Percentiles rank a stretch among this genome's conserved stretches.
Evolutionary conservation across 64 coral and sea anemone genomes (phyloP).

Genomic region (Hydrozoanthus tunicans): DNA sequence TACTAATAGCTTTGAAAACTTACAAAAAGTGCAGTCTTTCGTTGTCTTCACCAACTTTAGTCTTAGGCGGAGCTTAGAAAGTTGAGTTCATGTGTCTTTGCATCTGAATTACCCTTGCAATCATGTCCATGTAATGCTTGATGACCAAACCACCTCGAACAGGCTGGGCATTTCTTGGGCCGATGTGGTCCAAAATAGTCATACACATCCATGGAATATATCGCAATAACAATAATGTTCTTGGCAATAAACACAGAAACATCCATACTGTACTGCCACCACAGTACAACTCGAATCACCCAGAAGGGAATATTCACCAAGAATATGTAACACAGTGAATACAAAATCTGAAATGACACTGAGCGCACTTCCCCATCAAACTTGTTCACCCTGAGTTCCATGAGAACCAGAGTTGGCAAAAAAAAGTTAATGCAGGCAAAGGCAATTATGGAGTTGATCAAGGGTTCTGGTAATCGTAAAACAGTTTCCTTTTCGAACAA

Average conservation of each 20-base stretch:
- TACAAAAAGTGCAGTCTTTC: no score
- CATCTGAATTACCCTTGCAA: background rate
- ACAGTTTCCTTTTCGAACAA: slow-evolving; percentile 75
- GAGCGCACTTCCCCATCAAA: slow-evolving; percentile 71
- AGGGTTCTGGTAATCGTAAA: slow-evolving; percentile 48
- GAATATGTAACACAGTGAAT: slow-evolving; percentile 80
- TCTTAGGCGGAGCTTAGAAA: background rate
- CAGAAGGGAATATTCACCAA: slow-evolving; percentile 85
- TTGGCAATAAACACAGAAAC: slow-evolving; percentile 84
- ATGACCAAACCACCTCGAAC: slow-evolving; percentile 42
- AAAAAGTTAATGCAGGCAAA: slow-evolving; percentile 98
- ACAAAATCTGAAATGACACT: slow-evolving; percentile 63
- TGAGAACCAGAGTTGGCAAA: slow-evolving; percentile 79
- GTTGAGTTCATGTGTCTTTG: slow-evolving; percentile 8
- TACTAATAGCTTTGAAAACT: no score
- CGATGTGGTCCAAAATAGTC: slow-evolving; percentile 66
- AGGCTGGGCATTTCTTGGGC: slow-evolving; percentile 57
- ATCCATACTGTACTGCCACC: slow-evolving; percentile 44
- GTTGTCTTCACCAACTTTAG: no score
- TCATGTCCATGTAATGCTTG: background rate
- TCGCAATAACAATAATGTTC: slow-evolving; percentile 78
- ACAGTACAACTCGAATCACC: slow-evolving; percentile 70
- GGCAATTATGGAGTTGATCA: slow-evolving; percentile 88
- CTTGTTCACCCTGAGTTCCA: slow-evolving; percentile 75
- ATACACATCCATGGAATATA: slow-evolving; percentile 85